Percentiles rank a stretch among this genome's conserved stretches.
Conservation (phyloP, 2,797 vertebrate genomes). For the Rhynchotus rufescens region DNA sequence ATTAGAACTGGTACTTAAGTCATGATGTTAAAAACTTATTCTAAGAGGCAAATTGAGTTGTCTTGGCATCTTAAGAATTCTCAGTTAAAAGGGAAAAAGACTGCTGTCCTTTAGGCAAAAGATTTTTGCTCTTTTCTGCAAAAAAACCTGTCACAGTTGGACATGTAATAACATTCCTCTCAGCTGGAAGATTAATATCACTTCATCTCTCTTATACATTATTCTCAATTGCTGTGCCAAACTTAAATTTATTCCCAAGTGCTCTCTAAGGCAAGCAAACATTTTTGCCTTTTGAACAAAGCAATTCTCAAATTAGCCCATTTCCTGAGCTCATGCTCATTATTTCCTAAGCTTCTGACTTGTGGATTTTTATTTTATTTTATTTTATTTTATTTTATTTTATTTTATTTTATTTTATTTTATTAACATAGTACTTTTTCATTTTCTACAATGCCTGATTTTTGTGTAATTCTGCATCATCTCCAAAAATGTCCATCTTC, state of each 20-base stretch:
- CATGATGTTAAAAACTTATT: not conserved
- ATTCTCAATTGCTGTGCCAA: not conserved
- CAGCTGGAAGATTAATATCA: conserved; percentile 10
- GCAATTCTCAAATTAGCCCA: not conserved
- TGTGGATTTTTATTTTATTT: too few relatives aligned
- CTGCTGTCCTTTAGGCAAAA: not conserved
- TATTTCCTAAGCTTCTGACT: not conserved
- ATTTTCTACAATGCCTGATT: not conserved
- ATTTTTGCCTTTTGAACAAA: not conserved
- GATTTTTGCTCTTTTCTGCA: conserved; percentile 44
- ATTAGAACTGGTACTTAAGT: not conserved
- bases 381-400: too few relatives aligned
- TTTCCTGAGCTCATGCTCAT: not conserved
- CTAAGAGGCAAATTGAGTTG: not conserved
- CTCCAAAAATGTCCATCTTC: not conserved
- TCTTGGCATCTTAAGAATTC: not conserved
- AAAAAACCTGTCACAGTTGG: conserved; percentile 10
- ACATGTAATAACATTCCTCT: conserved; percentile 11
- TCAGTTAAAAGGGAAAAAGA: not conserved
- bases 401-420: too few relatives aligned
- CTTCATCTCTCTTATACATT: not conserved
- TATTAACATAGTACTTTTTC: not conserved
- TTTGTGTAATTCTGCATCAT: not conserved
- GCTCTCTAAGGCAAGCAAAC: not conserved
- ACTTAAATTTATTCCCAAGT: not conserved